Base-by-base conservation (phyloP, 2,888 invertebrate genomes). In the Sesia bembeciformis region DNA sequence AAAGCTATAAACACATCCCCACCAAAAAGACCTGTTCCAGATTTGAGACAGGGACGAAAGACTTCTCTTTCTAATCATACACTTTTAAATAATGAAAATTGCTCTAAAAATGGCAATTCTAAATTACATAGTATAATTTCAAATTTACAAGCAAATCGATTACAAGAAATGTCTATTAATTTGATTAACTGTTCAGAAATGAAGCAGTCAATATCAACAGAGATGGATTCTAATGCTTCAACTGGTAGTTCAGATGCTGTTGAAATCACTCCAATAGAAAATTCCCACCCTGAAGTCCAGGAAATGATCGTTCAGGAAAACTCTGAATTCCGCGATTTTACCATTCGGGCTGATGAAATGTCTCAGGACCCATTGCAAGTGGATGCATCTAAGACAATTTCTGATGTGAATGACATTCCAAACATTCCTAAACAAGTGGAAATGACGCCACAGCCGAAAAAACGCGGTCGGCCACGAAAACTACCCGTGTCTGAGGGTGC, bases 61-160 rank as follows among this genome's bases (percentile, higher is more conserved):
- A 65, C 66, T 52, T 23, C 23, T 23, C 23, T 23, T 23, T 66
- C 75, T 1, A 84, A 84, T 67, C 84, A 84, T 65, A 68, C 81
- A 43, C 60, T 85, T 40, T 64, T 86, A 56, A 86, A 85, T 63
- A 89, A 84, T 62, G 85, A 88, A 62, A 88, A 84, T 60, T 82
- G 84, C 67, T 79, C 90, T 7, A 90, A 90, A 66, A 90, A 90
- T 73, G 90, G 90, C n/a, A 89, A 88, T 64, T 89, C 90, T 1
- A 89, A 89, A 62, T 67, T 90, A 60, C 89, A 87, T 58, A 88
- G 84, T 62, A 90, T 90, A 63, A 66, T 90, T 46, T 80, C 86
- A 4, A 88, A 84, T 67, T 75, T 90, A 60, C 86, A 89, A 68
- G 80, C 78, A 23, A 86, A 88, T 63, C 84, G 86, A 63, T 73